These are phyloP conservation scores for Eupithecia subfuscata DNA, from an alignment of 2,888 invertebrate species.

Conservation along the genomic window DNA sequence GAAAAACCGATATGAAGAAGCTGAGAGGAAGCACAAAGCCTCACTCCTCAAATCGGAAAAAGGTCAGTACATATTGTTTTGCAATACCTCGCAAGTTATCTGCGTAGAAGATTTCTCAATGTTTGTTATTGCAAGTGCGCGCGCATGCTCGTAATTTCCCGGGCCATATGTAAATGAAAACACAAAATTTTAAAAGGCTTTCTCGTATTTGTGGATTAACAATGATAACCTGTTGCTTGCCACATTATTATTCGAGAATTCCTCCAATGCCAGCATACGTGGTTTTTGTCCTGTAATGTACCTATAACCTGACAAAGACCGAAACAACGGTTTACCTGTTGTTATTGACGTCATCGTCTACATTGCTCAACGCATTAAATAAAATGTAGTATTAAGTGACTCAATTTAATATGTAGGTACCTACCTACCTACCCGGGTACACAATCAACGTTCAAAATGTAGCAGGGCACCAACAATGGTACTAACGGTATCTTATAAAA, in stretches of 20 bases:
- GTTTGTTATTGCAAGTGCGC: conserved; percentile 63
- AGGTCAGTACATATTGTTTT: conserved; percentile 77
- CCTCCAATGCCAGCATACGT: conserved; percentile 59
- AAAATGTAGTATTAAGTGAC: background rate
- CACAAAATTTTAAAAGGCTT: conserved; percentile 69
- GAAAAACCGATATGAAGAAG: conserved; percentile 88
- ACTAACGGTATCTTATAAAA: background rate
- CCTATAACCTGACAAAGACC: background rate
- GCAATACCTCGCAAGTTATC: background rate
- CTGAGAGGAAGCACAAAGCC: conserved; percentile 87
- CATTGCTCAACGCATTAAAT: background rate
- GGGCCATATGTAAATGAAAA: conserved; percentile 73
- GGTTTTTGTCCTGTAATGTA: conserved; percentile 26
- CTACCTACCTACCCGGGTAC: background rate
- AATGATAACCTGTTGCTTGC: conserved; percentile 79
- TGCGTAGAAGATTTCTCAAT: conserved; percentile 12
- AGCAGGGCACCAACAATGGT: background rate
- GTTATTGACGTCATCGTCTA: background rate
- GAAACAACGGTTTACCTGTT: conserved; percentile 6
- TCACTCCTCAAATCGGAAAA: conserved; percentile 88
- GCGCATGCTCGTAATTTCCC: conserved; percentile 72
- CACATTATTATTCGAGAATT: conserved; percentile 71
- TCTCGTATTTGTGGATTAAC: conserved; percentile 78
- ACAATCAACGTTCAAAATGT: background rate
- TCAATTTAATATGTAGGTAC: background rate